phyloP scores from a whole-genome alignment of 2,888 invertebrate species.

The Falcaria lacertinaria region DNA sequence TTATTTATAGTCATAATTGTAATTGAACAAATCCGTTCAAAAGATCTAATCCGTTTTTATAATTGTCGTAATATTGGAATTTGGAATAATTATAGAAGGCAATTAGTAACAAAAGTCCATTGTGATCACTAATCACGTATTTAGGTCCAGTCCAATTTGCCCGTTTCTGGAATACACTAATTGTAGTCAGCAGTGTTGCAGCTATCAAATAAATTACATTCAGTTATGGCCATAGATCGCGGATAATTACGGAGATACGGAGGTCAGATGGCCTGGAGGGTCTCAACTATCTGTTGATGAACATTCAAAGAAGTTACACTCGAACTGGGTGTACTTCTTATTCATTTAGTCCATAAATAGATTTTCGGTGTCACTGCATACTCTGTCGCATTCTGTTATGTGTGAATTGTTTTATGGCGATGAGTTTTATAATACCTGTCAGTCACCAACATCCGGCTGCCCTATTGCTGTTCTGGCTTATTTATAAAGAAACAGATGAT shows the following conservation, averaged over 20 bases:
- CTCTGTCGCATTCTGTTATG: neutral
- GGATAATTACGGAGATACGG: too few species aligned
- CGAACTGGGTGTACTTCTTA: neutral
- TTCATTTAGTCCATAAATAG: neutral
- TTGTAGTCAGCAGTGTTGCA: neutral
- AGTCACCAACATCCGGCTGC: conserved; percentile 1
- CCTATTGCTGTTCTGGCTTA: neutral
- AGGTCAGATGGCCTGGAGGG: too few species aligned
- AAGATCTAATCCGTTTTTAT: neutral
- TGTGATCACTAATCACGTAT: conserved; percentile 2
- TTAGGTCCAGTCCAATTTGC: neutral
- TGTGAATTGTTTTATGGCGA: neutral
- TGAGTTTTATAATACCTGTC: conserved; percentile 2
- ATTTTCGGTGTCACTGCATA: neutral
- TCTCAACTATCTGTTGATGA: too few species aligned
- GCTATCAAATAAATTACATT: neutral
- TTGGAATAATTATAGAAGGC: neutral
- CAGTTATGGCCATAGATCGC: too few species aligned
- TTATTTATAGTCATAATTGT: too few species aligned
- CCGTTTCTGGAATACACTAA: neutral
- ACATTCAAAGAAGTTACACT: too few species aligned
- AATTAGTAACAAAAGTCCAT: neutral
- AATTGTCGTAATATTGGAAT: neutral
- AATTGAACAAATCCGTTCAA: neutral
- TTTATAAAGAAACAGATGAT: neutral